Evolutionary conservation across 2,888 invertebrate species (phyloP).

Genomic region (Ornithoptera alexandrae): DNA sequence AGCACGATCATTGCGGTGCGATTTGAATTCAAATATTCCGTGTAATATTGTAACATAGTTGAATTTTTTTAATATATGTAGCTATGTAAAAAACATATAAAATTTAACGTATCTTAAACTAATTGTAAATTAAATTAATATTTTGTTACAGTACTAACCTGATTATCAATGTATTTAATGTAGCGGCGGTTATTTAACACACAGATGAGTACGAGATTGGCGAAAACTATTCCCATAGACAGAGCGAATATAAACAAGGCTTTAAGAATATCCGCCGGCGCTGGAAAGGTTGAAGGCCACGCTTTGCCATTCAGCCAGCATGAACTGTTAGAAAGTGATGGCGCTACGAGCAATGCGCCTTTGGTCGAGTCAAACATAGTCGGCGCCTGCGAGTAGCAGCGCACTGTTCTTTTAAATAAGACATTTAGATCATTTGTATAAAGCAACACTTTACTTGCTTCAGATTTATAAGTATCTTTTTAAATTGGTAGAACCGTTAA

Average conservation of each 20-base stretch:
- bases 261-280: slow-evolving; percentile 86
- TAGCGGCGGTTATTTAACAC: slow-evolving; percentile 91
- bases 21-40: neutral
- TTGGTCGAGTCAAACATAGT: slow-evolving; percentile 83
- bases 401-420: slow-evolving; percentile 68
- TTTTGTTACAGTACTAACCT: slow-evolving; percentile 80
- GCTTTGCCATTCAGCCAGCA: slow-evolving; percentile 86
- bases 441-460: slow-evolving; percentile 63
- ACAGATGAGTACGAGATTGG: slow-evolving; percentile 89
- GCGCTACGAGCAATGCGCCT: slow-evolving; percentile 87
- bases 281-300: slow-evolving; percentile 82
- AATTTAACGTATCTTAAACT: neutral
- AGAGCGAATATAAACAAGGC: slow-evolving; percentile 87
- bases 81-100: slow-evolving; percentile 19
- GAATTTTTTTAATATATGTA: slow-evolving; percentile 9
- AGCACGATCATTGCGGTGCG: no score
- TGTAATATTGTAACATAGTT: neutral
- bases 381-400: slow-evolving; percentile 72
- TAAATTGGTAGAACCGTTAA: neutral
- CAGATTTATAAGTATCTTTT: slow-evolving; percentile 32
- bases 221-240: slow-evolving; percentile 88
- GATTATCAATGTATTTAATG: slow-evolving; percentile 91
- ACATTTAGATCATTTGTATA: slow-evolving; percentile 73
- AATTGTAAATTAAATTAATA: neutral
- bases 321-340: slow-evolving; percentile 90